Percentiles rank a stretch among this genome's conserved stretches.
Evolutionary conservation across 2,888 invertebrate species (phyloP).

Genomic region (Julus scanicus): DNA sequence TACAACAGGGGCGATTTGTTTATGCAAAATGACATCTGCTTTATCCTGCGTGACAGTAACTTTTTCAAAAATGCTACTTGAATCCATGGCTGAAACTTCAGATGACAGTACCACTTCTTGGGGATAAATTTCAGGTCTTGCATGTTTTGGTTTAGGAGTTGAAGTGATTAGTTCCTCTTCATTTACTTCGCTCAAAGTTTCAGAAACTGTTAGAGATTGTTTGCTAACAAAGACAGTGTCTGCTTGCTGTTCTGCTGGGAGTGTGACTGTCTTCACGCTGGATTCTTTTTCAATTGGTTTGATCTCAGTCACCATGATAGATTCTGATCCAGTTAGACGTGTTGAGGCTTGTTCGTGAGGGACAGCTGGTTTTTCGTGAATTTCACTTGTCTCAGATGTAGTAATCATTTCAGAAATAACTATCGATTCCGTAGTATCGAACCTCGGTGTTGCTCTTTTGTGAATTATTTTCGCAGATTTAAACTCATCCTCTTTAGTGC

Average conservation of each 20-base stretch:
- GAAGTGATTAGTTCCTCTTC: constrained; percentile 58
- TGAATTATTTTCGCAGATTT: constrained; percentile 1
- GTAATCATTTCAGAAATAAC: constrained; percentile 52
- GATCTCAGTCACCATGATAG: constrained; percentile 38
- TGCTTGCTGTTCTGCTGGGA: constrained; percentile 43
- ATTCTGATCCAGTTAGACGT: neutral
- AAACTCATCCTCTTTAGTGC: constrained; percentile 54
- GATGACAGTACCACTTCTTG: constrained; percentile 53
- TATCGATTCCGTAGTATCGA: constrained; percentile 49
- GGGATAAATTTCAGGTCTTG: constrained; percentile 50
- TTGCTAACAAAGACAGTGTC: constrained; percentile 57
- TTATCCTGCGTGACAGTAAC: constrained; percentile 24
- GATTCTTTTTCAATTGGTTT: constrained; percentile 56
- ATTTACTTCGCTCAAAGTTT: constrained; percentile 59
- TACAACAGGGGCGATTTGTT: constrained; percentile 19
- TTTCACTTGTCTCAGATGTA: constrained; percentile 32
- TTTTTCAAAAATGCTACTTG: neutral
- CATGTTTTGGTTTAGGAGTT: constrained; percentile 51
- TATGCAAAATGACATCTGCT: neutral
- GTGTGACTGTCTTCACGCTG: constrained; percentile 51
- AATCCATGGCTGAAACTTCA: constrained; percentile 54
- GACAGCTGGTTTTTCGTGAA: neutral
- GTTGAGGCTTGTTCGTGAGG: neutral
- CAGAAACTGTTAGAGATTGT: constrained; percentile 59
- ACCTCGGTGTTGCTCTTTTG: constrained; percentile 49